A percentile compares a stretch with the other conserved stretches of the same genome.
These are phyloP conservation scores for Thalassophryne amazonica DNA, from an alignment of 2,797 vertebrate species.

Conservation along the genomic window DNA sequence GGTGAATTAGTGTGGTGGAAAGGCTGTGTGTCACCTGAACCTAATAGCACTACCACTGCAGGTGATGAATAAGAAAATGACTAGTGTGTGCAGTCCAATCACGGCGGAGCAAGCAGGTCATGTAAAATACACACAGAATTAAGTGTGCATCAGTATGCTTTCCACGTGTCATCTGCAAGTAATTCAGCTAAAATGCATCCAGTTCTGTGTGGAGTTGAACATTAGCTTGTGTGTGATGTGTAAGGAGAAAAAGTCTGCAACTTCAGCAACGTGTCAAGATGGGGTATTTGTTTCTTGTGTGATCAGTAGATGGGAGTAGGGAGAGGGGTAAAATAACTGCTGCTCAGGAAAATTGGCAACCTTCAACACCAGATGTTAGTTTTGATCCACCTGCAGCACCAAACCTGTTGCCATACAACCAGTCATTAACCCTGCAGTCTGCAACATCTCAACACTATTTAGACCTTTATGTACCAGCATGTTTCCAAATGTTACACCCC, in stretches of 20 bases:
- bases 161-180: constrained; percentile 29
- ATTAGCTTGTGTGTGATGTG: constrained; percentile 10
- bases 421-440: not conserved
- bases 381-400: constrained; percentile 12
- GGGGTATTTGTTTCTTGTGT: constrained; percentile 26
- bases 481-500: no score
- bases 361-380: constrained; percentile 8
- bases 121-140: constrained; percentile 18
- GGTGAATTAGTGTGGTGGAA: constrained; percentile 68
- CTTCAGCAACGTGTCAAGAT: constrained; percentile 14
- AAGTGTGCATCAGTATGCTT: constrained; percentile 30
- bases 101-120: constrained; percentile 27
- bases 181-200: constrained; percentile 21
- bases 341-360: constrained; percentile 9
- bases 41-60: constrained; percentile 42
- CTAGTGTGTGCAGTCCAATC: constrained; percentile 33
- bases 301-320: constrained; percentile 31
- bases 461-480: no score
- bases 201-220: constrained; percentile 1
- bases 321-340: constrained; percentile 14
- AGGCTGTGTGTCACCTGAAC: constrained; percentile 60
- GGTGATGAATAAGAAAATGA: constrained; percentile 22
- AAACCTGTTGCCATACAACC: constrained; percentile 4
- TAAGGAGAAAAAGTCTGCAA: constrained; percentile 16
- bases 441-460: not conserved